Evolutionary conservation across 2,797 vertebrate species (phyloP), one percentile per base, ranked within the genome.

Genomic region (Setipinna tenuifilis): DNA sequence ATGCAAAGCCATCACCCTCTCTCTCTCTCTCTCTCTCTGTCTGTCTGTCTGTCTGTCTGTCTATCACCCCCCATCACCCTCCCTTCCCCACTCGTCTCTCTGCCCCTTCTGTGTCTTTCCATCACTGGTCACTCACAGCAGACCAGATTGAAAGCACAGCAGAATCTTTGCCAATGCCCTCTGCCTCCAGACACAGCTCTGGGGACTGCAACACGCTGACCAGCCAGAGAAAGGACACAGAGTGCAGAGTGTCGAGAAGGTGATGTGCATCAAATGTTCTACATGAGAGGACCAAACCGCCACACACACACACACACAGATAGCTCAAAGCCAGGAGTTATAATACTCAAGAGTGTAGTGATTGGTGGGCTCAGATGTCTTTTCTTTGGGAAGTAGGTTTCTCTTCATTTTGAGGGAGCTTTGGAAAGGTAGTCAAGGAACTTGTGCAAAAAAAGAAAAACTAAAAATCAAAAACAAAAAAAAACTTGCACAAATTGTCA

Each of bases 311-410:
- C 46, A 48, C 11, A 71, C 3, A 71, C 14, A 6, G 31, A 71
- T 16, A 75, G 28, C 14, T 16, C 28, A 35, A 41, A 6, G 16
- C 14, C 65, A 31, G 65, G 25, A 71, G 28, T 3, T 54, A 75
- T 12, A 14, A 17, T 75, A 35, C 4, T 75, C 28, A 75, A 75
- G 68, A 75, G 5, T 41, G 2, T 75, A 75, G 68, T 19, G 28
- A 19, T 75, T 19, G 28, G 68, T 35, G 3, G 16, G 28, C 14
- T 41, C 25, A 5, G 28, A 17, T 17, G 28, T 31, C 68, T 75
- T 75, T 19, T 75, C 68, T 75, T 75, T 75, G 68, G 28, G 68
- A 75, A 75, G 14, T 35, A 75, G 28, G 31, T 35, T 19, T 75
- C 12, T 75, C 28, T 75, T 75, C 6, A 41, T 75, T 75, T 35